Evolutionary conservation across 2,797 vertebrate genomes (phyloP).

Genomic region (Sus cebifrons): DNA sequence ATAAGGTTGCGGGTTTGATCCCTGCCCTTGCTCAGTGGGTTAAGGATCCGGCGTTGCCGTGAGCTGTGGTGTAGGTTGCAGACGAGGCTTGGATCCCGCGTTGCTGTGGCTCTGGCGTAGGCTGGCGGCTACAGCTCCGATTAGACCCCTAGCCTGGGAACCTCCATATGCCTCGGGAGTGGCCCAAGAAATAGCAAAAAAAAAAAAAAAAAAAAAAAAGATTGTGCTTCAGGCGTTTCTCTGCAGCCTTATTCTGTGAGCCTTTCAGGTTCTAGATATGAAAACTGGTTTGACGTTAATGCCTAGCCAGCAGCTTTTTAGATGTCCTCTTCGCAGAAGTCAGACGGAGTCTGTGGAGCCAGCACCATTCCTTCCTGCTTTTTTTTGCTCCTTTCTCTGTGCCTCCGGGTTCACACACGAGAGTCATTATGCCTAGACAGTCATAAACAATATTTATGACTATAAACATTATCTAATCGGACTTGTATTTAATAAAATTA

Average conservation of each 20-base stretch:
- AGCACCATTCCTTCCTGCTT: not conserved
- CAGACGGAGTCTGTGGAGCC: not conserved
- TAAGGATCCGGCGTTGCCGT: too few species aligned
- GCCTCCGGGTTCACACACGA: not conserved
- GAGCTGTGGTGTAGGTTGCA: too few species aligned
- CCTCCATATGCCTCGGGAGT: too few species aligned
- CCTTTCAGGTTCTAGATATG: constrained; percentile 25
- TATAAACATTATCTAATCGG: not conserved
- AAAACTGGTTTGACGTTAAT: constrained; percentile 65
- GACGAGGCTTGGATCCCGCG: too few species aligned
- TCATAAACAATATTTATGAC: not conserved
- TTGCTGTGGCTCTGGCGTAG: too few species aligned
- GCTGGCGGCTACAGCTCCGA: too few species aligned
- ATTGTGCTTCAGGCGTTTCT: constrained; percentile 26
- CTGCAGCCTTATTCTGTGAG: constrained; percentile 31
- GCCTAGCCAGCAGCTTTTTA: constrained; percentile 21
- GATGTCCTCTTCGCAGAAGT: not conserved
- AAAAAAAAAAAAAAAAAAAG: too few species aligned
- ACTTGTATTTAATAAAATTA: constrained; percentile 49
- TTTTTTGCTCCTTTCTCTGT: not conserved
- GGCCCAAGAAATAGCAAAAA: too few species aligned
- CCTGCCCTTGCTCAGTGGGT: too few species aligned
- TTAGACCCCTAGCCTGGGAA: too few species aligned
- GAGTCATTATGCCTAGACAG: not conserved
- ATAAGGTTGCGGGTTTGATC: too few species aligned